These are phyloP conservation scores for Stercorarius parasiticus DNA, from an alignment of 2,113 vertebrate species.

Conservation along the genomic window DNA sequence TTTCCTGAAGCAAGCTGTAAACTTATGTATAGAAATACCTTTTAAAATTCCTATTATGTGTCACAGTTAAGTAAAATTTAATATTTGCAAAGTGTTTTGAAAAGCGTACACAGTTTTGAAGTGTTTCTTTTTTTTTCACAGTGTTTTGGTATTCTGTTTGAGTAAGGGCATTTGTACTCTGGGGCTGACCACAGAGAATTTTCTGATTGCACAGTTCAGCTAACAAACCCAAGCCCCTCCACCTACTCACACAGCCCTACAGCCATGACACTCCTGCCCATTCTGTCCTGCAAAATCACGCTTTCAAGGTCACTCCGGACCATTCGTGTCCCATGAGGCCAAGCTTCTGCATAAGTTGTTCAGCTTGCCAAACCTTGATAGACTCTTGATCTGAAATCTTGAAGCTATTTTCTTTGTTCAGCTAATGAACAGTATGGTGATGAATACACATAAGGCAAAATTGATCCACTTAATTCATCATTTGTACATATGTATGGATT, in stretches of 20 bases:
- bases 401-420: conserved; percentile 73
- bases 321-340: neutral
- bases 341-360: conserved; percentile 34
- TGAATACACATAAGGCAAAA: conserved; percentile 74
- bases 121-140: neutral
- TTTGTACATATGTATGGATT: conserved; percentile 73
- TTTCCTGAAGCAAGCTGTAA: neutral
- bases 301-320: conserved; percentile 37
- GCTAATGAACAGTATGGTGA: conserved; percentile 73
- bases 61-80: neutral
- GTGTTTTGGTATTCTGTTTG: neutral
- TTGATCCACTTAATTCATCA: conserved; percentile 75
- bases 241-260: neutral
- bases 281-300: neutral
- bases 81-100: neutral
- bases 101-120: accelerated
- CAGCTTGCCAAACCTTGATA: conserved; percentile 69
- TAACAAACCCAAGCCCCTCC: neutral
- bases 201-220: neutral
- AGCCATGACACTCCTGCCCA: neutral
- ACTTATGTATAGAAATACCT: neutral
- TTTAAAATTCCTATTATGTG: neutral
- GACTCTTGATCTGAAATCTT: conserved; percentile 67
- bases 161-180: neutral
- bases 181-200: neutral